Evolutionary conservation across 2,113 vertebrate species (phyloP), one percentile per base, ranked within the genome.

Genomic region (Poecile atricapillus): DNA sequence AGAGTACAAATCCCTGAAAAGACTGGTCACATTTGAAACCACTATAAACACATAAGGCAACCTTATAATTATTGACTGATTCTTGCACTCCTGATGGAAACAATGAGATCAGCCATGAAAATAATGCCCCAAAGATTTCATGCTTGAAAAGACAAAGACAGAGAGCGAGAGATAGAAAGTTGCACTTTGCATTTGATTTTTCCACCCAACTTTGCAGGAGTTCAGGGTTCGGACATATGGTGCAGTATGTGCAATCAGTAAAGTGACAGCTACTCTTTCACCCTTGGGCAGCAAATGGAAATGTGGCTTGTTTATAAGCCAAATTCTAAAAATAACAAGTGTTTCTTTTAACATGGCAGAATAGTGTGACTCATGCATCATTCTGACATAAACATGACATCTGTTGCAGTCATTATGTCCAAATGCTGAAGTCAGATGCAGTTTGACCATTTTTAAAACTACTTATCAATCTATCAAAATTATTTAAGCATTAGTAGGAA

Each of bases 221-320:
- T 89, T 92, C 83, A 73, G 60, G 50, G 46, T 79, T 70, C 4
- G 0, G 77, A 94, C 88, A 95, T 90, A 94, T 78, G 93, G 92
- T 92, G 65, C 76, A 82, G 39, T 46, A 64, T 46, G 56, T 5
- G 6, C 86, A 92, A 87, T 84, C 88, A 94, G 52, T 68, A 89
- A 92, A 92, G 88, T 89, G 96, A 97, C 95, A 97, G 83, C 69
- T 93, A 90, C 65, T 95, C 68, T 90, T 96, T 96, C 92, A 96
- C 94, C 95, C 96, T 92, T 93, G 90, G 83, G 96, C 96, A 96
- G 49, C 73, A 96, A 96, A 94, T 55, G 80, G 62, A 95, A 95
- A 96, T 73, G 49, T 41, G 13, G 1, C 73, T 82, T 76, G 56
- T 93, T 95, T 89, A 92, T 87, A 92, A 93, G 65, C n/a, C 58